Conservation (phyloP, 2,797 vertebrate genomes). For the Masticophis lateralis region DNA sequence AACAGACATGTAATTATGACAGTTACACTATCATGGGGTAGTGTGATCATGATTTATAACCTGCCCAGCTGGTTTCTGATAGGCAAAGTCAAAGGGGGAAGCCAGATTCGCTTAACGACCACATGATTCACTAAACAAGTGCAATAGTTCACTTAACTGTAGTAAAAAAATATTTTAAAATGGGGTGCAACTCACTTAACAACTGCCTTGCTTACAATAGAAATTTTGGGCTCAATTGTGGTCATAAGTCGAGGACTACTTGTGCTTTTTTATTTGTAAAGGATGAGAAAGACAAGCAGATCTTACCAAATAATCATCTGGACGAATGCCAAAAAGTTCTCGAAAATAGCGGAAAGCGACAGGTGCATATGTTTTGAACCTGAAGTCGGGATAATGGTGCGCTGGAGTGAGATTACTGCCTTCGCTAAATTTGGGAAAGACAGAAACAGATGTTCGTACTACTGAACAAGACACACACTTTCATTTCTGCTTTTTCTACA, state of each 20-base stretch:
- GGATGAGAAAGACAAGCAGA: not conserved
- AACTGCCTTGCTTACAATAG: not conserved
- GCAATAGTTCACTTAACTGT: not conserved
- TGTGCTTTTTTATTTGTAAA: not conserved
- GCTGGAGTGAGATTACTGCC: conserved; percentile 96
- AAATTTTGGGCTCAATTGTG: not conserved
- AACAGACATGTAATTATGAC: not conserved
- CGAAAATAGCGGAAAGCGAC: conserved; percentile 97
- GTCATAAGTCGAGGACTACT: not conserved
- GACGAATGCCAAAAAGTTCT: conserved; percentile 95
- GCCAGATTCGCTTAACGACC: not conserved
- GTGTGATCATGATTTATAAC: not conserved
- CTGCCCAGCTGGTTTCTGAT: not conserved
- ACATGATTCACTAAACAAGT: not conserved
- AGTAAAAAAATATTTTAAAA: not conserved
- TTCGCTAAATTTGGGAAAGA: conserved; percentile 74
- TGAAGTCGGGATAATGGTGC: conserved; percentile 94
- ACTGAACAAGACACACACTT: not conserved
- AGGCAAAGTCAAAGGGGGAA: not conserved
- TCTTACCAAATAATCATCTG: conserved; percentile 94
- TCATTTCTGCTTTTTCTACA: not conserved
- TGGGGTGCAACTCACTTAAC: not conserved
- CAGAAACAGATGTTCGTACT: not conserved
- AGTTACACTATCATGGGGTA: not conserved
- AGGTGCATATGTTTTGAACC: conserved; percentile 96